A percentile compares a stretch with the other conserved stretches of the same genome.
phyloP scores from a whole-genome alignment of 2,113 vertebrate genomes.

The Rattus norvegicus region DNA sequence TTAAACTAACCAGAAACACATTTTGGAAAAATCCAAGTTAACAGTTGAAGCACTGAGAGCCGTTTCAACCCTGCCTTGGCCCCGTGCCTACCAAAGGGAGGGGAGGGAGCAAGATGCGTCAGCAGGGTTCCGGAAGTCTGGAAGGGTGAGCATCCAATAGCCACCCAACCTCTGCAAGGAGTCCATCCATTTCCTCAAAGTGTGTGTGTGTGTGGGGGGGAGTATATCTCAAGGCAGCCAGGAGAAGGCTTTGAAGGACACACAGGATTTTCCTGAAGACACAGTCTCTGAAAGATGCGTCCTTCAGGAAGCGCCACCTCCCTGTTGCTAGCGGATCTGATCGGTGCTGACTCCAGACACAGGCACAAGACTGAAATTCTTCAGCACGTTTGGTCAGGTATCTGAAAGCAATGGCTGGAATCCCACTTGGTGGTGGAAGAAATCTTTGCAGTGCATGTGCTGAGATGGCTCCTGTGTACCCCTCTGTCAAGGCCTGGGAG shows the following conservation, averaged over 20 bases:
- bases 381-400: background rate
- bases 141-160: background rate
- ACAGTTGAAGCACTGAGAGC: slow-evolving; percentile 77
- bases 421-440: background rate
- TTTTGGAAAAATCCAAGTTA: slow-evolving; percentile 81
- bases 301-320: background rate
- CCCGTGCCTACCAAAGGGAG: background rate
- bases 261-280: background rate
- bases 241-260: background rate
- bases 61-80: slow-evolving; percentile 38
- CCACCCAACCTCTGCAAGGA: background rate
- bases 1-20: slow-evolving; percentile 89
- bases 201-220: too few species aligned
- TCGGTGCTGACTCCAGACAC: background rate
- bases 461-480: background rate
- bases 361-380: slow-evolving; percentile 12
- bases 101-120: background rate
- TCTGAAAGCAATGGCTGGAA: slow-evolving; percentile 22
- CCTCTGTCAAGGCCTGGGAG: background rate
- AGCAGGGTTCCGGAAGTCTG: background rate
- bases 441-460: background rate
- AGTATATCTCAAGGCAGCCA: background rate
- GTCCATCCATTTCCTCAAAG: background rate
- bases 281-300: background rate
- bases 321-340: background rate